These are phyloP conservation scores for Enteromius fasciolatus DNA, from an alignment of 2,797 vertebrate species.

Conservation along the genomic window DNA sequence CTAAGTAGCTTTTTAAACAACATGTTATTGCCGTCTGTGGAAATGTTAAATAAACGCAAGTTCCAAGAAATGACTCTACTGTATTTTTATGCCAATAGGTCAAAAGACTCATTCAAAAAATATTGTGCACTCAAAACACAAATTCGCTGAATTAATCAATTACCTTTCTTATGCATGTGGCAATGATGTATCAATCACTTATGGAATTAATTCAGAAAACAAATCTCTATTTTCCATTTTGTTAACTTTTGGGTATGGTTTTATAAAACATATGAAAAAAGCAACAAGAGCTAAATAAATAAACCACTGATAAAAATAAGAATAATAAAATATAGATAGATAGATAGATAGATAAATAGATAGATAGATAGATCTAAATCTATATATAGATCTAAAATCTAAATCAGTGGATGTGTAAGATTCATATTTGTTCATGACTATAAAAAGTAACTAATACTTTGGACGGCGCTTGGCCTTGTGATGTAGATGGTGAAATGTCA, in stretches of 20 bases:
- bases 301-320: not conserved
- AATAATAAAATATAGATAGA: not conserved
- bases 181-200: not conserved
- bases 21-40: not conserved
- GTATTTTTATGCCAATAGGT: not conserved
- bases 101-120: not conserved
- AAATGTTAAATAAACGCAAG: not conserved
- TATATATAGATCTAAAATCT: too few relatives aligned
- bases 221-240: not conserved
- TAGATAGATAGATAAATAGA: too few relatives aligned
- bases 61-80: not conserved
- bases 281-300: not conserved
- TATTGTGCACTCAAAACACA: not conserved
- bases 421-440: slow-evolving; percentile 1
- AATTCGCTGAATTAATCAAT: not conserved
- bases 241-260: not conserved
- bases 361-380: not conserved
- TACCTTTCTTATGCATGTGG: not conserved
- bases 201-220: not conserved
- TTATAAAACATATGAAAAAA: not conserved
- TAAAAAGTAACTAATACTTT: not conserved
- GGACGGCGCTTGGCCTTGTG: not conserved
- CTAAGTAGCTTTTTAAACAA: not conserved
- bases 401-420: not conserved
- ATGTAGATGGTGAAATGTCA: slow-evolving; percentile 17